Conservation (phyloP, 2,888 invertebrate genomes). For the Tholera decimalis region DNA sequence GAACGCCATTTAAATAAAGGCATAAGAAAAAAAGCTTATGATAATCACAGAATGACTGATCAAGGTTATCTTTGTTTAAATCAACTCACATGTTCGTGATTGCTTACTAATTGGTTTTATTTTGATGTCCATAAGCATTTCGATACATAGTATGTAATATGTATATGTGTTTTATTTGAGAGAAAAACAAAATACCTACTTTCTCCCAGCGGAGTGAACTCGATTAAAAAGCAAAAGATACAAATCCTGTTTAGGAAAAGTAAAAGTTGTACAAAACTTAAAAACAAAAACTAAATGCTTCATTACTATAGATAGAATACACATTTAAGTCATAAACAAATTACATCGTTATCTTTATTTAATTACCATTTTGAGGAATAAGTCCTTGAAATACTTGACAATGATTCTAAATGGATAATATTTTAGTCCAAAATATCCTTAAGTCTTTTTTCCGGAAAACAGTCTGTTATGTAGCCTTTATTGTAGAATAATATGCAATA, state of each 20-base stretch:
- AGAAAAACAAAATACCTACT: slow-evolving; percentile 45
- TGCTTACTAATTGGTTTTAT: slow-evolving; percentile 9
- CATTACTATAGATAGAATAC: background rate
- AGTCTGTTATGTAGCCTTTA: slow-evolving; percentile 6
- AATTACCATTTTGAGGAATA: slow-evolving; percentile 13
- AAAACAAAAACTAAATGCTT: slow-evolving; percentile 29
- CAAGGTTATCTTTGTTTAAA: background rate
- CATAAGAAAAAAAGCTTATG: background rate
- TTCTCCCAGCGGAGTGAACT: slow-evolving; percentile 31
- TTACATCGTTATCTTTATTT: slow-evolving; percentile 1
- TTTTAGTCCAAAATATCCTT: slow-evolving; percentile 12
- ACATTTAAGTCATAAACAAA: slow-evolving; percentile 1
- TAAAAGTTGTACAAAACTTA: slow-evolving; percentile 37
- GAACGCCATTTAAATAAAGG: background rate
- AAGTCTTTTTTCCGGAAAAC: slow-evolving; percentile 5
- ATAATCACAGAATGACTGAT: background rate
- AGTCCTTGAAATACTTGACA: background rate
- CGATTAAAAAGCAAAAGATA: slow-evolving; percentile 34
- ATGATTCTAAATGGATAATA: slow-evolving; percentile 50
- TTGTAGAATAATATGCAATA: background rate
- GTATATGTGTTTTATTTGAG: background rate
- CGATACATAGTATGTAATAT: too few species aligned
- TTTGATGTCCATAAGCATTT: background rate
- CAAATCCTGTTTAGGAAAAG: slow-evolving; percentile 43
- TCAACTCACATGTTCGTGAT: background rate